These are phyloP conservation scores for Schizopygopsis malacanthus DNA, from an alignment of 2,797 vertebrate genomes.

Conservation along the genomic window DNA sequence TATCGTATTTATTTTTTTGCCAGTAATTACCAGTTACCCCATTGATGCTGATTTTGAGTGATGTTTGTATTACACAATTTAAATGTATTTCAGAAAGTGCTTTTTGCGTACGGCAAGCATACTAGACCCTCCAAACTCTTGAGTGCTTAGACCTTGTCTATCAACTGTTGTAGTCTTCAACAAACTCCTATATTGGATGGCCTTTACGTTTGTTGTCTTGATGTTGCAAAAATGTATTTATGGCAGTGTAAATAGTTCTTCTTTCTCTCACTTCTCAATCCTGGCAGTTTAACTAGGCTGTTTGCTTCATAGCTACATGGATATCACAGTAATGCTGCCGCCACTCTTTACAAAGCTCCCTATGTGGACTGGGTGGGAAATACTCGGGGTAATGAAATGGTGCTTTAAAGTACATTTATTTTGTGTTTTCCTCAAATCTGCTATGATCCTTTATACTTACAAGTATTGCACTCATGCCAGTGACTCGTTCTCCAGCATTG, in stretches of 20 bases:
- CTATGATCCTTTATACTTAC: constrained; percentile 8
- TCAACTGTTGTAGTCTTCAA: background rate
- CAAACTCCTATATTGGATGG: background rate
- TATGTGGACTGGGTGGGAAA: constrained; percentile 53
- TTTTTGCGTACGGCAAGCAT: background rate
- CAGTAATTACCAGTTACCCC: too few relatives aligned
- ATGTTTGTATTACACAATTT: background rate
- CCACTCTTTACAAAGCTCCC: constrained; percentile 10
- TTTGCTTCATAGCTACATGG: background rate
- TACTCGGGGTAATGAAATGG: background rate
- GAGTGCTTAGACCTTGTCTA: background rate
- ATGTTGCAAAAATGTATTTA: background rate
- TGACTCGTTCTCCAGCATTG: background rate
- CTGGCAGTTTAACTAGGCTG: too few relatives aligned
- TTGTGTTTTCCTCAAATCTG: constrained; percentile 11
- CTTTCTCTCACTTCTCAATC: background rate
- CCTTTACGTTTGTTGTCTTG: background rate
- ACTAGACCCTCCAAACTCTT: background rate
- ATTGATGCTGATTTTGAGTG: background rate
- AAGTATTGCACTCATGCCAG: background rate
- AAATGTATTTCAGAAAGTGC: background rate
- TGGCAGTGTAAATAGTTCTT: background rate
- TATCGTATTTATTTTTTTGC: too few relatives aligned
- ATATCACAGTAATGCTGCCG: constrained; percentile 15
- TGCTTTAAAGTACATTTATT: background rate